phyloP scores from a whole-genome alignment of 2,113 vertebrate genomes.

The Hucho hucho region DNA sequence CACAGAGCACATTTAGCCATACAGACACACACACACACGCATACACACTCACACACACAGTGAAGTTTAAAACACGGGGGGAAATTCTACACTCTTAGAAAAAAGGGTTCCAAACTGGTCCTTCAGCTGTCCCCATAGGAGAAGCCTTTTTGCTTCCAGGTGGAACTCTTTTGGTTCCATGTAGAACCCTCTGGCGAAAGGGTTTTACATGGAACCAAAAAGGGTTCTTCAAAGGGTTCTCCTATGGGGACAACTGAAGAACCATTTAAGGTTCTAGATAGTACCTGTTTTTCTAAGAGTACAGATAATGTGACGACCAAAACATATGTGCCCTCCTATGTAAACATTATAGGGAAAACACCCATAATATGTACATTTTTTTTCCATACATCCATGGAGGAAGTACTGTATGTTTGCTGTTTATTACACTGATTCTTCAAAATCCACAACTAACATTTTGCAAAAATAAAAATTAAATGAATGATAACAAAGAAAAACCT shows the following conservation, averaged over 20 bases:
- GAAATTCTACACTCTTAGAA: no score
- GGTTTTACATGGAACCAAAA: no score
- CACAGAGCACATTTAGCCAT: neutral
- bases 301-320: conserved; percentile 26
- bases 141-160: no score
- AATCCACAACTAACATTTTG: conserved; percentile 33
- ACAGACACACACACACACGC: conserved; percentile 7
- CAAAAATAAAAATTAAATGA: conserved; percentile 22
- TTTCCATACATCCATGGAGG: conserved; percentile 37
- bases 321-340: conserved; percentile 42
- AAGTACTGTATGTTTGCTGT: conserved; percentile 25
- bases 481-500: conserved; percentile 29
- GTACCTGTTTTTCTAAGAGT: no score
- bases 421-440: conserved; percentile 30
- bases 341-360: conserved; percentile 43
- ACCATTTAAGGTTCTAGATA: conserved; percentile 6
- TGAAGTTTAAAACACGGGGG: no score
- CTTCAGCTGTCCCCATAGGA: no score
- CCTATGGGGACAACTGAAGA: conserved; percentile 18
- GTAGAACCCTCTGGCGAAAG: no score
- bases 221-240: no score
- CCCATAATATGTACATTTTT: conserved; percentile 33
- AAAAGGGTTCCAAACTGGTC: no score
- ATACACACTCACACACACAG: conserved; percentile 1
- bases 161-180: no score